A percentile compares a stretch with the other conserved stretches of the same genome.
Evolutionary conservation across 92 coral and sea anemone species (phyloP).

Genomic region (Anthopleura xanthogrammica): DNA sequence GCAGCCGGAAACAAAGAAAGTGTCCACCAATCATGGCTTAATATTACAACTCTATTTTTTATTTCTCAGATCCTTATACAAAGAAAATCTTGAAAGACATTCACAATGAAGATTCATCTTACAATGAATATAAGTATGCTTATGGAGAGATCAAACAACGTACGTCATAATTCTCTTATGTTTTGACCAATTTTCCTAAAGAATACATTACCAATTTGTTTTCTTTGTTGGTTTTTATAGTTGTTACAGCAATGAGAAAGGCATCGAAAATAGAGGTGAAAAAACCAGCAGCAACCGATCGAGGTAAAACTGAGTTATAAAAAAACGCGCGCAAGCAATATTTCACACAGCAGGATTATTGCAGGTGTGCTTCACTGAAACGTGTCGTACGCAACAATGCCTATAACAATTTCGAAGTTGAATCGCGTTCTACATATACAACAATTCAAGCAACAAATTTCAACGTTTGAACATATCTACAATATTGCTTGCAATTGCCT

Average conservation of each 20-base stretch:
- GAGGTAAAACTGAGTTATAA: conserved; percentile 26
- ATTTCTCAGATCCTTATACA: conserved; percentile 73
- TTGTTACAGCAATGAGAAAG: conserved; percentile 73
- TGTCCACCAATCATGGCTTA: background rate
- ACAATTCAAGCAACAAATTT: no score
- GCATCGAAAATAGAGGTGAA: conserved; percentile 59
- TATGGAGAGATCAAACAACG: conserved; percentile 81
- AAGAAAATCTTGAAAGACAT: conserved; percentile 75
- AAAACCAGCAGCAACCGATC: conserved; percentile 40
- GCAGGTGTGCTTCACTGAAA: no score
- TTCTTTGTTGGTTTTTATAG: conserved; percentile 34
- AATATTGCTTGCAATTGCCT: no score
- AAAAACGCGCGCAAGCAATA: no score
- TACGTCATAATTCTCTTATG: conserved; percentile 7
- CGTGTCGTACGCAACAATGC: no score
- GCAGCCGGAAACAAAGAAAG: no score
- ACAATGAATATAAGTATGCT: conserved; percentile 76
- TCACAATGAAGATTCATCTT: conserved; percentile 69
- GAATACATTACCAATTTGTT: no score
- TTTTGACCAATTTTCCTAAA: no score
- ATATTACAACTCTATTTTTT: background rate
- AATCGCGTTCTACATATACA: no score
- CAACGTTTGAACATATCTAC: no score
- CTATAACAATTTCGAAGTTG: no score
- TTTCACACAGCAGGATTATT: no score